Conservation (phyloP, 2,797 vertebrate species). For the Australoheros facetus region DNA sequence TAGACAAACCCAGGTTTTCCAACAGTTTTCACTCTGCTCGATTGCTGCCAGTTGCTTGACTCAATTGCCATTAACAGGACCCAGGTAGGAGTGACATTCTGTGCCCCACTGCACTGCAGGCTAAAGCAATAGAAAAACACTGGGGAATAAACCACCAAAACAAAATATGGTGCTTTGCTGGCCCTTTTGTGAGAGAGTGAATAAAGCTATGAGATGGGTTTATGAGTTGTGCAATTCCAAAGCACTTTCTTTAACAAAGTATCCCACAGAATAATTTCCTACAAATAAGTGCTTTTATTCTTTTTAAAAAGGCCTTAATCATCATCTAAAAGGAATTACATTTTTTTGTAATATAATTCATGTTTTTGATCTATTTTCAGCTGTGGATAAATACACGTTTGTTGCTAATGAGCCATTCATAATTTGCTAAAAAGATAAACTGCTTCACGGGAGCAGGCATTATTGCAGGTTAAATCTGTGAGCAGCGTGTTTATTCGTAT, state of each 20-base stretch:
- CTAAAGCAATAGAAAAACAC: background rate
- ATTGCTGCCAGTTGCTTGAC: conserved; percentile 11
- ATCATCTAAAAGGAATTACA: too few species aligned
- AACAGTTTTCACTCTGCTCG: conserved; percentile 14
- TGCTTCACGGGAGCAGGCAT: too few species aligned
- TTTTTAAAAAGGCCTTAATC: too few species aligned
- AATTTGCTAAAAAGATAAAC: too few species aligned
- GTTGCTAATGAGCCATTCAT: too few species aligned
- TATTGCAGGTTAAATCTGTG: too few species aligned
- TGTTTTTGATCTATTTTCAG: too few species aligned
- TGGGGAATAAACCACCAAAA: background rate
- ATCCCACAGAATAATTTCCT: background rate
- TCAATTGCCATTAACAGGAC: conserved; percentile 22
- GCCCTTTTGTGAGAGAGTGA: background rate
- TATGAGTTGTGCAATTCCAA: background rate
- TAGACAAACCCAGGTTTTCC: background rate
- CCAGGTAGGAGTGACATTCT: background rate
- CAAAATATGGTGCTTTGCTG: background rate
- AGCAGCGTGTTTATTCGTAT: too few species aligned
- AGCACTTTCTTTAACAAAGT: background rate
- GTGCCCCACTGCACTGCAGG: background rate
- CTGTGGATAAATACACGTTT: too few species aligned
- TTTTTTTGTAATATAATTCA: too few species aligned
- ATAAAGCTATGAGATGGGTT: background rate
- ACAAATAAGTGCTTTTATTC: too few species aligned